Conservation (phyloP, 2,113 vertebrate genomes). For the Cololabis saira region DNA sequence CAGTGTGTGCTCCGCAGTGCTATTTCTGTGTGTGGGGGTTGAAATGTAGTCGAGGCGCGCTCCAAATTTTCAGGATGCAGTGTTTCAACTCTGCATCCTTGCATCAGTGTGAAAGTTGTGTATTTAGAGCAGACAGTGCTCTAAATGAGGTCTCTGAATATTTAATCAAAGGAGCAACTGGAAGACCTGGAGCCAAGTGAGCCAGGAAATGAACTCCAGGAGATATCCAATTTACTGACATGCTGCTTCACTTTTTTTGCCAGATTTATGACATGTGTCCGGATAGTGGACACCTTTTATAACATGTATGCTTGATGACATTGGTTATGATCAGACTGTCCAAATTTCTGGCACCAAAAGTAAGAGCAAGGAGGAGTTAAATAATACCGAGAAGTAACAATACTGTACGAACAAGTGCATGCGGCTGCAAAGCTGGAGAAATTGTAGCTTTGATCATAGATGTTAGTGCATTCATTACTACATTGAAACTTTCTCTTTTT, state of each 20-base stretch:
- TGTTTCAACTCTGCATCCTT: slow-evolving; percentile 17
- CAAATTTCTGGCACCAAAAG: no score
- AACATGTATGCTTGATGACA: no score
- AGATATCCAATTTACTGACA: background rate
- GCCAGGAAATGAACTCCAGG: background rate
- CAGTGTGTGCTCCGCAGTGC: slow-evolving; percentile 38
- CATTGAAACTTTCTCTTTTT: no score
- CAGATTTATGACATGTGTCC: background rate
- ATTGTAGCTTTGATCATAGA: no score
- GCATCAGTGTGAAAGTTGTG: slow-evolving; percentile 26
- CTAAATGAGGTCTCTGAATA: slow-evolving; percentile 47
- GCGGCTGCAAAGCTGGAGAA: no score
- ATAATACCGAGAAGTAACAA: no score
- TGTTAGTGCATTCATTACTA: no score
- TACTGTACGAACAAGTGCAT: no score
- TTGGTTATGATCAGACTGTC: no score
- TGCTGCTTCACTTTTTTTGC: background rate
- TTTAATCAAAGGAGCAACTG: slow-evolving; percentile 57
- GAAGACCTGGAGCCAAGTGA: slow-evolving; percentile 25
- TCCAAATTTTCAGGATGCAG: slow-evolving; percentile 34
- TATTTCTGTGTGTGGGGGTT: slow-evolving; percentile 62
- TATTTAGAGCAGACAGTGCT: slow-evolving; percentile 39
- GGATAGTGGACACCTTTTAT: background rate
- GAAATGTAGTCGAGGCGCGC: slow-evolving; percentile 36
- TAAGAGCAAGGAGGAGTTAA: no score